phyloP scores from a whole-genome alignment of 2,888 invertebrate genomes.

The Odontocerum albicorne region DNA sequence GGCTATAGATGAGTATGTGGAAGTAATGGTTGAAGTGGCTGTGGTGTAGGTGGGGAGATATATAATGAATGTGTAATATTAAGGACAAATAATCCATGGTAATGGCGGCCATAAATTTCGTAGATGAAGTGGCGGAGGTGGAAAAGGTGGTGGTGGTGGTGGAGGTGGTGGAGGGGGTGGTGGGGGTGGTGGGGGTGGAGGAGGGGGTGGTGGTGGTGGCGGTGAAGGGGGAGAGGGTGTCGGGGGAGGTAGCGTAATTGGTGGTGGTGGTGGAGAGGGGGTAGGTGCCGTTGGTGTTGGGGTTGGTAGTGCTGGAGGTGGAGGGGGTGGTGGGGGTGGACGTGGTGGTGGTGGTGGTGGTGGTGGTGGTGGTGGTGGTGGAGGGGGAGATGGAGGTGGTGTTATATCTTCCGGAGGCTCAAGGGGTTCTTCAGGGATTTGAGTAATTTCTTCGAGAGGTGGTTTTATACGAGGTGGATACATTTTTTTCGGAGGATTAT shows the following conservation, averaged over 20 bases:
- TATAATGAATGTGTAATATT: too few relatives aligned
- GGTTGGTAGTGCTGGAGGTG: slow-evolving; percentile 10
- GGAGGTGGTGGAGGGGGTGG: slow-evolving; percentile 7
- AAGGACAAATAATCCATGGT: slow-evolving; percentile 1
- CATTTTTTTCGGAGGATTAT: too few relatives aligned
- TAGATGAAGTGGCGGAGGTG: slow-evolving; percentile 6
- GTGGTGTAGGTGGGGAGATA: background rate
- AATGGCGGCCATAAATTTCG: background rate
- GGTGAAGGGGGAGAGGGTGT: slow-evolving; percentile 11
- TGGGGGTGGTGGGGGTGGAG: slow-evolving; percentile 5
- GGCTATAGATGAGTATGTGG: background rate
- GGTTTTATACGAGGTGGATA: too few relatives aligned
- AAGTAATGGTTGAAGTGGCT: background rate
- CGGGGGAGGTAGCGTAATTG: slow-evolving; percentile 14
- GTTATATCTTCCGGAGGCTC: too few relatives aligned
- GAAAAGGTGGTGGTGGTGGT: slow-evolving; percentile 5
- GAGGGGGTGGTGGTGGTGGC: slow-evolving; percentile 1
- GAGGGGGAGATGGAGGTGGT: too few relatives aligned
- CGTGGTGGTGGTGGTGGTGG: slow-evolving; percentile 11
- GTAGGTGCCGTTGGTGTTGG: slow-evolving; percentile 5
- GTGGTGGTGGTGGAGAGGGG: slow-evolving; percentile 32
- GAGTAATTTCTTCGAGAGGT: too few relatives aligned
- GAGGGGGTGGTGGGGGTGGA: slow-evolving; percentile 6
- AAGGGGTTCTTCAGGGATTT: too few relatives aligned
- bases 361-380: slow-evolving; percentile 17